Evolutionary conservation across 2,113 vertebrate genomes (phyloP), one percentile per base, ranked within the genome.

Genomic region (Rhinolophus ferrumequinum): DNA sequence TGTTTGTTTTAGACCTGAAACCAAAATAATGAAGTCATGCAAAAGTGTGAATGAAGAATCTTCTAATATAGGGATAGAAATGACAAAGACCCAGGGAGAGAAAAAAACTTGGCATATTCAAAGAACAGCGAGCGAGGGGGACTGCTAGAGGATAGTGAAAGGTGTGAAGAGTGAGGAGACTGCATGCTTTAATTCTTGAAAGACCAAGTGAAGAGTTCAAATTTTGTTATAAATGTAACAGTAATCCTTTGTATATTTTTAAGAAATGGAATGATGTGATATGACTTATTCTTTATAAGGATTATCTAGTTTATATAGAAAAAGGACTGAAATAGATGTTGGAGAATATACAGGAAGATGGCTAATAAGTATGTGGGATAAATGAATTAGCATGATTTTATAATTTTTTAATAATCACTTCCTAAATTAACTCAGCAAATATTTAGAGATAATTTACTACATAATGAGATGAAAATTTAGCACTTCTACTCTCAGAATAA

Each of bases 11-110:
- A 16, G 13, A 50, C 18, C 15, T 72, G 15, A 88, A 86, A 58
- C 16, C 19, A 81, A 75, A 69, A 35, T 62, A 9, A 87, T 75
- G 18, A 66, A 75, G 12, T 54, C 18, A 30, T 69, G 2, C 5
- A 24, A 82, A 69, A 0, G 22, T 47, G 3, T 85, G 18, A 24
- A 3, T 56, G 4, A 60, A 87, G 38, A 81, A 41, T 35, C 5
- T 26, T 22, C 21, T 75, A 35, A 35, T 3, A 56, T 24, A 35
- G 13, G 3, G 26, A 80, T 1, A 81, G 19, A 81, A 81, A 80
- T 12, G 30, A 1, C 26, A 87, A 69, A 82, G 8, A 4, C 10
- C 4, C 5, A 24, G 3, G 6, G 1, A 38, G 19, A 47, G 0
- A 64, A 16, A 28, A 41, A 44, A 89, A 73, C 28, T 50, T 75